These are phyloP conservation scores for Lycopodina hypogea DNA, from an alignment of 37 sponge, comb jelly and placozoan species.

Conservation along the genomic window DNA sequence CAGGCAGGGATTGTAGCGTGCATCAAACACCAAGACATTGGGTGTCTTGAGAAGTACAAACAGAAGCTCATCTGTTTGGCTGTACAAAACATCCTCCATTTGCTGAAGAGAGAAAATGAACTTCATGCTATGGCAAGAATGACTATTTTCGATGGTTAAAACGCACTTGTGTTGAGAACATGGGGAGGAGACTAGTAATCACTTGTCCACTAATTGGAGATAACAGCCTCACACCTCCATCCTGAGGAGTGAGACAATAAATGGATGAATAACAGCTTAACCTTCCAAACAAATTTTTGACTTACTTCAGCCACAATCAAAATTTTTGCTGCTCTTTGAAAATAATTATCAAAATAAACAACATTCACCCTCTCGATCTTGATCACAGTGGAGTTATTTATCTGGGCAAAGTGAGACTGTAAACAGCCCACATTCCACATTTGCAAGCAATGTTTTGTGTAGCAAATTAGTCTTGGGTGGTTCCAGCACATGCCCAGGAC, in stretches of 20 bases:
- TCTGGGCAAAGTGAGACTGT: conserved; percentile 39
- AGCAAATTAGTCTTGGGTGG: conserved; percentile 24
- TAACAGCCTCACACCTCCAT: conserved; percentile 68
- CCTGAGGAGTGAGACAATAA: conserved; percentile 23
- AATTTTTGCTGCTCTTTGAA: conserved; percentile 9
- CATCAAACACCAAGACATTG: conserved; percentile 44
- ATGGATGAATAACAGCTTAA: neutral
- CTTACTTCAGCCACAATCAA: conserved; percentile 52
- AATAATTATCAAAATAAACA: no score
- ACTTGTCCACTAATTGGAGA: conserved; percentile 54
- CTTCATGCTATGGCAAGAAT: no score
- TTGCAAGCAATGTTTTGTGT: conserved; percentile 28
- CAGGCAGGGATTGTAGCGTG: conserved; percentile 57
- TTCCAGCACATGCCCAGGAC: conserved; percentile 38
- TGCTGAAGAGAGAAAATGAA: neutral
- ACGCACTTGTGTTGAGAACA: conserved; percentile 43
- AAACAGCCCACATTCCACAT: conserved; percentile 30
- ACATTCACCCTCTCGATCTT: conserved; percentile 10
- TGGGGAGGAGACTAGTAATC: conserved; percentile 52
- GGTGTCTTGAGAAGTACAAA: conserved; percentile 46
- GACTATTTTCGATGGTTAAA: no score
- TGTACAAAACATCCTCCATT: conserved; percentile 43
- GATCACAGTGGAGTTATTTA: conserved; percentile 32
- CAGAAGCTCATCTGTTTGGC: conserved; percentile 7
- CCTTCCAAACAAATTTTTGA: no score